Percentiles rank a stretch among this genome's conserved stretches.
Conservation (phyloP, 2,888 invertebrate species). For the Mantis religiosa region DNA sequence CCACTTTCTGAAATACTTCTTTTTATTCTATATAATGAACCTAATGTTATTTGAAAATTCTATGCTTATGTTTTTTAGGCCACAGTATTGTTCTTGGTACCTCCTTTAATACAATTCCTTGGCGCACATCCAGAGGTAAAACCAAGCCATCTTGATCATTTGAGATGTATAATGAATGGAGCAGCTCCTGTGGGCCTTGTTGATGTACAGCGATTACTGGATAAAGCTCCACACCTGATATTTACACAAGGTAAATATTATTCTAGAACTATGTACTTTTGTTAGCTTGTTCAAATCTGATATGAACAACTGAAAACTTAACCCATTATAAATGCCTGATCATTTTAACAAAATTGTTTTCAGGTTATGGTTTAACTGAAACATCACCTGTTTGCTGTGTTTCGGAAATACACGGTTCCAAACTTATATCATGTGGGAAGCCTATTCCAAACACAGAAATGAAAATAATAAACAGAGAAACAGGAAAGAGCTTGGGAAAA, state of each 20-base stretch:
- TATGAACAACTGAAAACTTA: not conserved
- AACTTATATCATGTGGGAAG: constrained; percentile 49
- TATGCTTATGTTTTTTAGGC: constrained; percentile 37
- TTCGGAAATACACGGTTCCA: not conserved
- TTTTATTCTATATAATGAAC: no score
- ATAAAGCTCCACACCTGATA: constrained; percentile 41
- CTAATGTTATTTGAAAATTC: not conserved
- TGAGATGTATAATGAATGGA: constrained; percentile 56
- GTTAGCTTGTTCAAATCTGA: no score
- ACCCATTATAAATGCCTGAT: not conserved
- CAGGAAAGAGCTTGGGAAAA: constrained; percentile 27
- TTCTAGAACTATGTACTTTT: not conserved
- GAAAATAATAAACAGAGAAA: constrained; percentile 56
- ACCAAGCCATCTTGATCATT: constrained; percentile 52
- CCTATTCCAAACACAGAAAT: constrained; percentile 59
- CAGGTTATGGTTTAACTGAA: constrained; percentile 66
- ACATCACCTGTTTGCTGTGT: constrained; percentile 57
- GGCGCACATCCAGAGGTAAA: constrained; percentile 58
- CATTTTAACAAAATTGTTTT: not conserved
- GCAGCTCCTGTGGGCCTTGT: constrained; percentile 64
- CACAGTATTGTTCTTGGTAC: constrained; percentile 67
- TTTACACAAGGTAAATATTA: not conserved
- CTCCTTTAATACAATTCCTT: constrained; percentile 71
- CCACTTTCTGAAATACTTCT: no score
- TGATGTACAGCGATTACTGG: constrained; percentile 52